These are phyloP conservation scores for Agrotis clavis DNA, from an alignment of 2,888 invertebrate genomes.

Conservation along the genomic window DNA sequence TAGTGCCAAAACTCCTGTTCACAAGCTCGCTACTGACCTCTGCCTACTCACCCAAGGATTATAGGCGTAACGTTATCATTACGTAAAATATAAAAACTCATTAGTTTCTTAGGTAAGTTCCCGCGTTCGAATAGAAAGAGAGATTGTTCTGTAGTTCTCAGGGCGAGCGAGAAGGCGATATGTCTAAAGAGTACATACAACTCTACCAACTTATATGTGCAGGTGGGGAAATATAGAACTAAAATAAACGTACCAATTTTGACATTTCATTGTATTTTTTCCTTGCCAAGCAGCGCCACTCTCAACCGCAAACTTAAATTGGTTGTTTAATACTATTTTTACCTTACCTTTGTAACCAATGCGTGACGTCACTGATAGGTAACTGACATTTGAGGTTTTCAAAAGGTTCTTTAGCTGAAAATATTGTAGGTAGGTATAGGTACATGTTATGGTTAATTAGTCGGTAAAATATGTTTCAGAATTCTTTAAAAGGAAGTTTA, in stretches of 20 bases:
- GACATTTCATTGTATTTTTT: too few relatives aligned
- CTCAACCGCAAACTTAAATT: too few relatives aligned
- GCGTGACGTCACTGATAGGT: constrained; percentile 54
- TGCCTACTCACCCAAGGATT: constrained; percentile 51
- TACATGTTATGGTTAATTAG: constrained; percentile 22
- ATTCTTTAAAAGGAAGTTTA: neutral
- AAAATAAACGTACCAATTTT: too few relatives aligned
- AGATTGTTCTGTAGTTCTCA: constrained; percentile 63
- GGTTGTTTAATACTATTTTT: constrained; percentile 45
- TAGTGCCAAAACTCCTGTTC: neutral
- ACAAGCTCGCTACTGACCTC: constrained; percentile 32
- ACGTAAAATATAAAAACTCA: constrained; percentile 63
- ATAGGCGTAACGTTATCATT: constrained; percentile 46
- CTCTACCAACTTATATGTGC: too few relatives aligned
- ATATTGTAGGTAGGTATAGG: neutral
- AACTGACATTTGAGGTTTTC: constrained; percentile 51
- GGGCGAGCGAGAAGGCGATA: constrained; percentile 52
- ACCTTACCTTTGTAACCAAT: constrained; percentile 55
- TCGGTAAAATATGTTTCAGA: neutral
- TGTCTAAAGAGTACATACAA: constrained; percentile 46
- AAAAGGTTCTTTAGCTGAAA: constrained; percentile 47
- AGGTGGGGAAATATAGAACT: too few relatives aligned
- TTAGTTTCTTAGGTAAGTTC: constrained; percentile 58
- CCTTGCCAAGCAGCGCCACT: too few relatives aligned
- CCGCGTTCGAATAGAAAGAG: constrained; percentile 58